Evolutionary conservation across 53 echinoderm and acorn worm genomes (phyloP).

Genomic region (Zoroaster sp.): DNA sequence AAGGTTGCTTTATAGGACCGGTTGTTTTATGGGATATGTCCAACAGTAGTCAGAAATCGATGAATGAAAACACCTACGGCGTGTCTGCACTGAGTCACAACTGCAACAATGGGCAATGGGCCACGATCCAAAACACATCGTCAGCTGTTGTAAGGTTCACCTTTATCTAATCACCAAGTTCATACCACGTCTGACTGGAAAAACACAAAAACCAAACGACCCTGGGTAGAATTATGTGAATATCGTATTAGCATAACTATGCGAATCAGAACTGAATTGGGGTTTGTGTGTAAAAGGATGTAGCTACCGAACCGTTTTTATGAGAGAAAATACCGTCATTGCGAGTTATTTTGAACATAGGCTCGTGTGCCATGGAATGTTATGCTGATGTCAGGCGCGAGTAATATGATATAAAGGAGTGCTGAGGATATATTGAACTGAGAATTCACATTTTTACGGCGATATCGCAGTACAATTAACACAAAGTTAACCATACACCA

Average conservation of each 20-base stretch:
- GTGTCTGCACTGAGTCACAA: background rate
- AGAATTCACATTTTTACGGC: too few relatives aligned
- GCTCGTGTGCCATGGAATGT: background rate
- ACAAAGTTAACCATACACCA: too few relatives aligned
- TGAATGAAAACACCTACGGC: constrained; percentile 12
- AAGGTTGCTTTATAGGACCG: too few relatives aligned
- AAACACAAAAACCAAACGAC: constrained; percentile 7
- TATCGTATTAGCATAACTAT: constrained; percentile 1
- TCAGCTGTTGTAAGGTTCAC: background rate
- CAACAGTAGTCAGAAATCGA: constrained; percentile 5
- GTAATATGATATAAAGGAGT: background rate
- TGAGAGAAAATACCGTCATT: background rate
- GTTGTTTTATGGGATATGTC: background rate
- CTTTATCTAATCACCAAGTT: background rate
- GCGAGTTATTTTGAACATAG: background rate
- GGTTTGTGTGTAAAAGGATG: background rate
- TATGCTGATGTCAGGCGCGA: background rate
- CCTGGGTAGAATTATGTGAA: background rate
- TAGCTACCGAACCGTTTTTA: background rate
- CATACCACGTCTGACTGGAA: background rate
- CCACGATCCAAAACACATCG: background rate
- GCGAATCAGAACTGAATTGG: background rate
- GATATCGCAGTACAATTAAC: too few relatives aligned
- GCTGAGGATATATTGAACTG: too few relatives aligned
- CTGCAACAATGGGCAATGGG: background rate